Conservation (phyloP, 2,888 invertebrate genomes). For the Acanthosepion esculentum region DNA sequence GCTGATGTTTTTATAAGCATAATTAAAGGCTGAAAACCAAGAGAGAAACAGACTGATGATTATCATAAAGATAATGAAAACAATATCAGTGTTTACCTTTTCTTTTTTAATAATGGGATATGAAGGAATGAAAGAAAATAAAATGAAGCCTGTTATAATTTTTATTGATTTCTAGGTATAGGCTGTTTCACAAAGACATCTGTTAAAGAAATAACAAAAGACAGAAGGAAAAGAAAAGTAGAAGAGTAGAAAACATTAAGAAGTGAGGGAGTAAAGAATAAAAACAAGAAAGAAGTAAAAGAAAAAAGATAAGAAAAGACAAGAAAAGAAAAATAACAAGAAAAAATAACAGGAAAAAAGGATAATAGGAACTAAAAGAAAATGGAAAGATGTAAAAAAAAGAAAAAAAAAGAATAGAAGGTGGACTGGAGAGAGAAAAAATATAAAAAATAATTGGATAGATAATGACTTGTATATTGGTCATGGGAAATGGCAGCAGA, state of each 20-base stretch:
- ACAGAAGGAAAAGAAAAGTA: no score
- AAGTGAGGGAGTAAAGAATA: background rate
- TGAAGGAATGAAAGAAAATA: constrained; percentile 24
- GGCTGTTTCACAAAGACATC: background rate
- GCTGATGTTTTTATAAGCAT: background rate
- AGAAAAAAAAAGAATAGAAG: background rate
- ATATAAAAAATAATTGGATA: constrained; percentile 47
- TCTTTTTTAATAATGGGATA: background rate
- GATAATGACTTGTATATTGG: constrained; percentile 34
- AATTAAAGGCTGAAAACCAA: background rate
- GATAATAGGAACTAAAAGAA: background rate
- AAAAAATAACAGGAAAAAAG: background rate
- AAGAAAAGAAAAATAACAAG: background rate
- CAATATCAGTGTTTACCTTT: background rate
- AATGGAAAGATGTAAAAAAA: background rate
- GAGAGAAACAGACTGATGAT: background rate
- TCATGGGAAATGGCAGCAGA: background rate
- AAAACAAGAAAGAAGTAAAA: background rate
- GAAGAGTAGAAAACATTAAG: no score
- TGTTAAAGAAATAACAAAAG: background rate
- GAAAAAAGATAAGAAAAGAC: no score
- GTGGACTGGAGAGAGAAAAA: background rate
- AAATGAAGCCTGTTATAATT: background rate
- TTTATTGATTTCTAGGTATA: background rate
- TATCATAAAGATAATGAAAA: background rate